phyloP scores from a whole-genome alignment of 2,888 invertebrate species.

The Nasonovia ribisnigri region DNA sequence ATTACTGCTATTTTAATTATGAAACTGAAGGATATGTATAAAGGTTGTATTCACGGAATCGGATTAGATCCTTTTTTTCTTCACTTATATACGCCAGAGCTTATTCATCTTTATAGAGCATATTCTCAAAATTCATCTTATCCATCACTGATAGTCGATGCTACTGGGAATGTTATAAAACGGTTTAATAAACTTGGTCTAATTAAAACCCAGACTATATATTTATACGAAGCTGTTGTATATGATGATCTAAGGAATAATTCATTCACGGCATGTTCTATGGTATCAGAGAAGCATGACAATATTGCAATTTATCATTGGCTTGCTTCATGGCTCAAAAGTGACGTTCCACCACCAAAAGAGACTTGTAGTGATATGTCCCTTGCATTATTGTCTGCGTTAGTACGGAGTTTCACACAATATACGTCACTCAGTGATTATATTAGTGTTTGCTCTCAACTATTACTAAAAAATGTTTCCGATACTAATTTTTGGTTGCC shows the following conservation, averaged over 20 bases:
- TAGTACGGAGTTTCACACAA: constrained; percentile 21
- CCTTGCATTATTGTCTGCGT: constrained; percentile 9
- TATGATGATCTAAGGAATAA: neutral
- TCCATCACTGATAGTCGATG: constrained; percentile 5
- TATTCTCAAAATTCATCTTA: neutral
- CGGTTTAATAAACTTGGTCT: constrained; percentile 18
- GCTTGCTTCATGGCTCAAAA: constrained; percentile 3
- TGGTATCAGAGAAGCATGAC: constrained; percentile 12
- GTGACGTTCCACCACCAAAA: constrained; percentile 5
- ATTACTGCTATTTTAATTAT: constrained; percentile 2
- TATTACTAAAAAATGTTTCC: neutral
- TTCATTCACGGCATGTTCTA: neutral
- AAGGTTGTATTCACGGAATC: neutral
- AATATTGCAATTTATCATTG: constrained; percentile 11
- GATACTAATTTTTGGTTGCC: constrained; percentile 8
- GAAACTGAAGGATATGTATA: neutral
- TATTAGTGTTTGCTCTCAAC: neutral
- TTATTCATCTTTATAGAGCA: constrained; percentile 21
- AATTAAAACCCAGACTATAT: neutral
- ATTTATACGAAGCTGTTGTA: neutral
- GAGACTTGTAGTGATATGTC: constrained; percentile 16
- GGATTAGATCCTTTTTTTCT: constrained; percentile 16
- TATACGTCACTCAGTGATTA: neutral
- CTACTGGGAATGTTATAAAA: constrained; percentile 14
- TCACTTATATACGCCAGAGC: constrained; percentile 8